A percentile compares a stretch with the other conserved stretches of the same genome.
Evolutionary conservation across 2,888 invertebrate genomes (phyloP).

Genomic region (Eueremaeus valkanovi): DNA sequence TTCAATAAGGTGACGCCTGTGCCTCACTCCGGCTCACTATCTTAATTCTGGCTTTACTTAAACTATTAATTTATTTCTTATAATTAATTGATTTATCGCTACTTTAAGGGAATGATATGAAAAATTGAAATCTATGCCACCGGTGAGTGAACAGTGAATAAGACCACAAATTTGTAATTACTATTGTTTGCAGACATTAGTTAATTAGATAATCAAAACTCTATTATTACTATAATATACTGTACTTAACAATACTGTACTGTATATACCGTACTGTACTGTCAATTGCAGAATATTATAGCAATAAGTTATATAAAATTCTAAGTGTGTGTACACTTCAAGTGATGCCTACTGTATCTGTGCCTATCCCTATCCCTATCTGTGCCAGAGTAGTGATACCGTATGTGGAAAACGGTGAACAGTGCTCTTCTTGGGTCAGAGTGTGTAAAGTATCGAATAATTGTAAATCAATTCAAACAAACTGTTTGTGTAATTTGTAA

Average conservation of each 20-base stretch:
- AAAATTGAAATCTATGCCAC: slow-evolving; percentile 13
- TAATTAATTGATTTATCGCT: slow-evolving; percentile 36
- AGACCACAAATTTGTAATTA: too few relatives aligned
- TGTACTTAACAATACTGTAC: background rate
- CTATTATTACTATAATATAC: background rate
- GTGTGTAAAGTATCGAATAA: background rate
- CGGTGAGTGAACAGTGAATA: background rate
- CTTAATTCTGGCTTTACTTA: slow-evolving; percentile 27
- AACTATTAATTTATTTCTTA: slow-evolving; percentile 35
- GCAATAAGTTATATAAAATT: too few relatives aligned
- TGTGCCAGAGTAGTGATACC: too few relatives aligned
- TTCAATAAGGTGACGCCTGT: slow-evolving; percentile 24
- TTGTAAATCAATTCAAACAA: background rate
- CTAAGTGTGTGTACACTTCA: too few relatives aligned
- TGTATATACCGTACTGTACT: background rate
- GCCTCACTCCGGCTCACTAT: background rate
- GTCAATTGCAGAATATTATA: too few relatives aligned
- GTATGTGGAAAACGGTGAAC: too few relatives aligned
- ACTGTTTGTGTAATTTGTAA: slow-evolving; percentile 32
- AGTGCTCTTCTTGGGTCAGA: background rate
- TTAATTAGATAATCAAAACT: slow-evolving; percentile 22
- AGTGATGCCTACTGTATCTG: too few relatives aligned
- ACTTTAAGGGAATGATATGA: slow-evolving; percentile 26
- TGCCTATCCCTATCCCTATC: too few relatives aligned
- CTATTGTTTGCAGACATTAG: slow-evolving; percentile 7